phyloP scores from a whole-genome alignment of 2,888 invertebrate species.

The Cheilosia vulpina region DNA sequence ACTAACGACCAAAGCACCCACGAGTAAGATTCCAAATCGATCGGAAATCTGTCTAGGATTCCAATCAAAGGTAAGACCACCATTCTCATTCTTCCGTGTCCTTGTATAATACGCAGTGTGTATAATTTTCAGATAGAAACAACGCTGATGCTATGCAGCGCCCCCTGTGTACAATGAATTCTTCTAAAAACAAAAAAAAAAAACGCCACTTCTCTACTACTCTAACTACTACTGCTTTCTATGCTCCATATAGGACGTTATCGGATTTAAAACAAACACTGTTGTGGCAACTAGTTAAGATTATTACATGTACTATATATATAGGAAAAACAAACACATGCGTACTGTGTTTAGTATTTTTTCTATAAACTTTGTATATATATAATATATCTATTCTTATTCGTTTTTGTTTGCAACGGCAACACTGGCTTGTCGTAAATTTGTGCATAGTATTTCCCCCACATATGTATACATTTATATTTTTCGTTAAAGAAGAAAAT shows the following conservation, averaged over 20 bases:
- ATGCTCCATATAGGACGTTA: slow-evolving; percentile 30
- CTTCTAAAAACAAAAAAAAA: slow-evolving; percentile 10
- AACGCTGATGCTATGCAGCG: slow-evolving; percentile 40
- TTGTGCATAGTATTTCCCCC: slow-evolving; percentile 6
- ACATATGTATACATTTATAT: slow-evolving; percentile 7
- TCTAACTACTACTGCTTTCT: slow-evolving; percentile 32
- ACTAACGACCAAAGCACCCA: slow-evolving; percentile 59
- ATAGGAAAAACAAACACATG: neutral
- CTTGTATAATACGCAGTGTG: slow-evolving; percentile 10
- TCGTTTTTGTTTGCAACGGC: slow-evolving; percentile 1
- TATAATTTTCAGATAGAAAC: slow-evolving; percentile 51
- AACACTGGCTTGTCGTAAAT: slow-evolving; percentile 14
- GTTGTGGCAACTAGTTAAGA: slow-evolving; percentile 15
- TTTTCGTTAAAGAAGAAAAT: slow-evolving; percentile 18
- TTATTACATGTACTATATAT: neutral
- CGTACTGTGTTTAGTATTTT: neutral
- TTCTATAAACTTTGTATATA: slow-evolving; percentile 27
- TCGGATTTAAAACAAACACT: slow-evolving; percentile 25
- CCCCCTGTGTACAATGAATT: slow-evolving; percentile 31
- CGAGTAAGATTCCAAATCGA: slow-evolving; percentile 30
- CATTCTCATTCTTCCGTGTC: neutral
- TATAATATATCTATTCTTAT: neutral
- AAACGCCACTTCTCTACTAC: slow-evolving; percentile 19
- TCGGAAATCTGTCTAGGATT: slow-evolving; percentile 33
- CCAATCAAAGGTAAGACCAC: slow-evolving; percentile 41